phyloP scores from a whole-genome alignment of 1,140 invertebrate genomes.

The Drosophila tsacasi region DNA sequence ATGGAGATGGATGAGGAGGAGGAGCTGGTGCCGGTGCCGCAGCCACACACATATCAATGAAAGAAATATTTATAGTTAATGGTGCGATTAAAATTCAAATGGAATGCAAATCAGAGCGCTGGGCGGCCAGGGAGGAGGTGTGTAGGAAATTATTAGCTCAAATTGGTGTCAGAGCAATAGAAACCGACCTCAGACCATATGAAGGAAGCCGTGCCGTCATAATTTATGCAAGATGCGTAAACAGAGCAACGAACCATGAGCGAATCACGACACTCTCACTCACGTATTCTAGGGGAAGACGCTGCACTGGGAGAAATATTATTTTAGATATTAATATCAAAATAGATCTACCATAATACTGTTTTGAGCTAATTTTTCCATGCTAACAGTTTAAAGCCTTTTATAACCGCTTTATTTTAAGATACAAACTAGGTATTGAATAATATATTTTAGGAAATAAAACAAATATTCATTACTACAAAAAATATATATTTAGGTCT shows the following conservation, averaged over 20 bases:
- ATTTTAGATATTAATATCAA: neutral
- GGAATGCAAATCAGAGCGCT: conserved; percentile 76
- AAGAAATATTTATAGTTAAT: conserved; percentile 79
- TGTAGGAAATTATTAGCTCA: conserved; percentile 78
- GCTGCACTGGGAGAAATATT: conserved; percentile 20
- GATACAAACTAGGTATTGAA: neutral
- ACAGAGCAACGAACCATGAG: conserved; percentile 74
- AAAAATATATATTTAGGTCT: neutral
- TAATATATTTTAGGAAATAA: neutral
- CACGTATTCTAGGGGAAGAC: conserved; percentile 48
- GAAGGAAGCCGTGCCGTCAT: conserved; percentile 57
- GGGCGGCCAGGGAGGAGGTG: conserved; percentile 14
- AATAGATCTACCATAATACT: neutral
- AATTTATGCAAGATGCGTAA: conserved; percentile 81
- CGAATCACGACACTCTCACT: conserved; percentile 74
- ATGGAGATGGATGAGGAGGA: neutral
- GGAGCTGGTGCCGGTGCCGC: neutral
- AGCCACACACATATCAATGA: conserved; percentile 57
- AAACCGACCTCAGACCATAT: conserved; percentile 55
- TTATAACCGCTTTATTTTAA: neutral
- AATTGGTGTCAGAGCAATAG: conserved; percentile 78
- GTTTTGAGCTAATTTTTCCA: neutral
- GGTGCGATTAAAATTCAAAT: conserved; percentile 79
- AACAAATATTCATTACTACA: neutral
- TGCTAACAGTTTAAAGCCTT: neutral